Evolutionary conservation across 2,888 invertebrate species (phyloP).

Genomic region (Cantharis lateralis): DNA sequence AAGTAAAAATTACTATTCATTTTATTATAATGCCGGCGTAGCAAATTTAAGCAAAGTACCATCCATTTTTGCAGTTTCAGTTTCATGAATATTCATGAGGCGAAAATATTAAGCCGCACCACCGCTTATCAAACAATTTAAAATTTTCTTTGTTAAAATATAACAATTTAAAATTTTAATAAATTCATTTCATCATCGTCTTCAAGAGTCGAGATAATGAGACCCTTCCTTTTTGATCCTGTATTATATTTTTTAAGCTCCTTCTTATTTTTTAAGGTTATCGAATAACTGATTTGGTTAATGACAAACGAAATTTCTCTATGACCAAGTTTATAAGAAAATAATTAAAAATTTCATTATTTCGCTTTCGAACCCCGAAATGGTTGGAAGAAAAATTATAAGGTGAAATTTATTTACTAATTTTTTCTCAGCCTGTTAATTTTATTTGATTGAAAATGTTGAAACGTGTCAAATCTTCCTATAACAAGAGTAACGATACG

Average conservation of each 20-base stretch:
- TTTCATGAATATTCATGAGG: slow-evolving; percentile 25
- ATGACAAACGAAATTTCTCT: slow-evolving; percentile 4
- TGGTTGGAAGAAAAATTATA: not conserved
- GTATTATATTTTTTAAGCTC: slow-evolving; percentile 32
- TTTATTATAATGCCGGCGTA: slow-evolving; percentile 5
- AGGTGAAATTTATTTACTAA: not conserved
- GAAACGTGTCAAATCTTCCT: slow-evolving; percentile 12
- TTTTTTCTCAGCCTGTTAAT: not conserved
- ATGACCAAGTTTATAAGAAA: not conserved
- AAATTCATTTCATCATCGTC: slow-evolving; percentile 2
- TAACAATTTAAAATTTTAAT: slow-evolving; percentile 5
- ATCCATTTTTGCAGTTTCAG: slow-evolving; percentile 25
- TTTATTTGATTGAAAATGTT: not conserved
- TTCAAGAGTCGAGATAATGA: not conserved
- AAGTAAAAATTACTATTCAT: slow-evolving; percentile 3
- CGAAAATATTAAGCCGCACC: not conserved
- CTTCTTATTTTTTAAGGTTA: slow-evolving; percentile 30
- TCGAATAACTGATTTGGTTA: slow-evolving; percentile 26
- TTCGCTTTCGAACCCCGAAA: not conserved
- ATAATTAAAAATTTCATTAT: not conserved
- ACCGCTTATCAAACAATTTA: not conserved
- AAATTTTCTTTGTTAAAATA: not conserved
- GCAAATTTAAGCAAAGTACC: slow-evolving; percentile 13
- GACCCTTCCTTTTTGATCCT: slow-evolving; percentile 27
- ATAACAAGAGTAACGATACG: slow-evolving; percentile 26